Base-by-base conservation (phyloP, 2,113 vertebrate species). In the Hassar affinis region DNA sequence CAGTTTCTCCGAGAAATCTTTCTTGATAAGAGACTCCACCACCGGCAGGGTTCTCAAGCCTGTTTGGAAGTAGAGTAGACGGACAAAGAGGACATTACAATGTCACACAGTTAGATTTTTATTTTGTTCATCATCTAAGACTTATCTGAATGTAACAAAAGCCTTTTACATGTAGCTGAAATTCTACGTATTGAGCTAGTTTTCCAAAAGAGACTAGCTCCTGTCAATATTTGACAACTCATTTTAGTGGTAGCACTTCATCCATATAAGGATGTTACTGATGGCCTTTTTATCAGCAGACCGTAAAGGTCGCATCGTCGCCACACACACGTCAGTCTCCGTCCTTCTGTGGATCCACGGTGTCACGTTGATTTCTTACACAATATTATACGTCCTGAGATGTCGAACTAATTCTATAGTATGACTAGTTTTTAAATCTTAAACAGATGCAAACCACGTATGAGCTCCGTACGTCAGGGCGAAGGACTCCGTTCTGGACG, bases 21-120 rank as follows among this genome's bases (percentile, higher is more conserved):
- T 93, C 1, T 92, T 91, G 72, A 87, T 89, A 66, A 95, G 92
- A 89, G 95, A 95, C 85, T 87, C 88, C 1, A 86, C 84, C 88
- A 74, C 86, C 27, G 85, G 93, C 88, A 96, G 94, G 84, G 92
- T 92, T 74, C 78, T 93, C 8, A 96, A 95, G 82, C 96, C 97
- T 0, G 89, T 92, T 72, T 89, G 95, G 93, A 98, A 97, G 86
- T 97, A 90, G 95, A 87, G 81, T 27, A n/a, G n/a, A 78, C 35
- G n/a, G 10, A 56, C 66, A n/a, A 66, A 79, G 69, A 49, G n/a
- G 35, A 59, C 17, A 72, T 38, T 71, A 54, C 64, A 15, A 81
- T 84, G 54, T 78, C 45, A 10, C 33, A 62, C 38, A 56, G 14
- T 25, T 45, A 61, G 2, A 30, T 45, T 35, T 83, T 30, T 56